Percentiles rank a stretch among this genome's conserved stretches.
Evolutionary conservation across 2,113 vertebrate species (phyloP).

Genomic region (Illadopsis cleaveri): DNA sequence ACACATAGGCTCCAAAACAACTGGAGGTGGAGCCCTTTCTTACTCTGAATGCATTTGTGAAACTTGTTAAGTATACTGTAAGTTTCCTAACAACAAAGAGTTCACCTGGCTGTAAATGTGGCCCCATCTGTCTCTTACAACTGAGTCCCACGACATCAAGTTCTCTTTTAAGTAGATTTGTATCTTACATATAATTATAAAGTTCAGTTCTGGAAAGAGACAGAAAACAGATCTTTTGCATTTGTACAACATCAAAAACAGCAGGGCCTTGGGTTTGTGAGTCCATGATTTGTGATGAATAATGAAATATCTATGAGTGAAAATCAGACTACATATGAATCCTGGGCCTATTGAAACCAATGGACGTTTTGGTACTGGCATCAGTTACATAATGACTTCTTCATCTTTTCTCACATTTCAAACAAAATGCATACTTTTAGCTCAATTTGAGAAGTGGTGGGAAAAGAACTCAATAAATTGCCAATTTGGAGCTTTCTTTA

Average conservation of each 20-base stretch:
- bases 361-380: background rate
- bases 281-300: background rate
- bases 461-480: background rate
- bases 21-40: background rate
- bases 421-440: background rate
- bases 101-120: background rate
- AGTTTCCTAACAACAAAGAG: background rate
- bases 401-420: background rate
- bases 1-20: background rate
- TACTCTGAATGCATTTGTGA: background rate
- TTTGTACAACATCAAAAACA: background rate
- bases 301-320: background rate
- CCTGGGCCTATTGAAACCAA: background rate
- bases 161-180: background rate
- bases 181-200: background rate
- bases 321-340: background rate
- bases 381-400: background rate
- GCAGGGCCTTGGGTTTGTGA: accelerated
- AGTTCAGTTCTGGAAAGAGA: background rate
- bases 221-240: background rate
- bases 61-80: background rate
- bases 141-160: accelerated
- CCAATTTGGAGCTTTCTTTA: background rate
- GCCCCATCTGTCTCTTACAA: background rate
- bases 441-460: background rate